Base-by-base conservation (phyloP, 2,888 invertebrate species). In the Erannis defoliaria region DNA sequence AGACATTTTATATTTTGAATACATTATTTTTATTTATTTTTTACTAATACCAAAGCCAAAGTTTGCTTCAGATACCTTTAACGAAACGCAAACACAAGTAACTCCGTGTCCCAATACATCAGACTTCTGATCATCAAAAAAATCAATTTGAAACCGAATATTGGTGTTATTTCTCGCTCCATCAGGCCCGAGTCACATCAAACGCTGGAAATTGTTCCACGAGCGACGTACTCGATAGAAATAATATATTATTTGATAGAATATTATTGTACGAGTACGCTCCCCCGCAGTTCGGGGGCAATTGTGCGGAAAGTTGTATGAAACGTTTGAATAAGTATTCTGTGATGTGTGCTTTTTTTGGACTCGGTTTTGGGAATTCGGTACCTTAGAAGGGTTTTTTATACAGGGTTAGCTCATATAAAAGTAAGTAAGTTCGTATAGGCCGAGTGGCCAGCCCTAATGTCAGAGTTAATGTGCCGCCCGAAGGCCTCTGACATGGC, bases 151-250 rank as follows among this genome's bases (percentile, higher is more conserved):
- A 31, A 55, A 49, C 9, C 56, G 62, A 71, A 68, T 67, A 68
- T 67, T 62, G 64, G 38, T 64, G 62, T 66, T 66, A 74, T 77
- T 74, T 74, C 67, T 58, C 73, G 77, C 75, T 64, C 66, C 64
- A 64, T 65, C 67, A 64, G 64, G 55, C 46, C 61, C 56, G 40
- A 37, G 49, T 55, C 69, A 72, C 75, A 75, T 74, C 76, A 77
- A 74, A 75, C 66, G 72, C 68, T 64, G 68, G 64, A 78, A 79
- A 78, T 77, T 70, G 73, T 67, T 67, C 74, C 74, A 70, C 62
- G 71, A 74, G 53, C 61, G 61, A 60, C 56, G 61, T 53, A 53
- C 60, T 62, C 62, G 63, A 63, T 64, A 68, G 53, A 62, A 50
- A 51, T 37, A 58, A 46, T 46, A 46, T 46, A 46, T 31, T 57